Conservation (phyloP, 2,113 vertebrate genomes). For the Cercopithecus mona region DNA sequence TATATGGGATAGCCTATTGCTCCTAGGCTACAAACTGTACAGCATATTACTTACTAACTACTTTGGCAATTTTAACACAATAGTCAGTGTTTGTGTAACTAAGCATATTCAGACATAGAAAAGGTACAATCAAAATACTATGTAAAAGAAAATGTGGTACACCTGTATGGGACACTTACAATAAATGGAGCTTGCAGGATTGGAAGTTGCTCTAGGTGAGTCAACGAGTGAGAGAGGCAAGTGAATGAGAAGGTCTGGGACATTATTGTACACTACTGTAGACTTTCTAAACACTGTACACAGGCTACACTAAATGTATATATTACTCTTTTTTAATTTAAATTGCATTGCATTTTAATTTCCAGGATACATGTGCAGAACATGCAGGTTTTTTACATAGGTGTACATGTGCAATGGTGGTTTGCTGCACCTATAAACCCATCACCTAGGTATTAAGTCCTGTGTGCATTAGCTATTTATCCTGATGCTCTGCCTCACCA, state of each 20-base stretch:
- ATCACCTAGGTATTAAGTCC: too few relatives aligned
- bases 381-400: too few relatives aligned
- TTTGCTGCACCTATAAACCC: too few relatives aligned
- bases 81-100: not conserved
- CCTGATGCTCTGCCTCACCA: too few relatives aligned
- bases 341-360: too few relatives aligned
- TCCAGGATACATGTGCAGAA: too few relatives aligned
- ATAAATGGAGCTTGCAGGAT: not conserved
- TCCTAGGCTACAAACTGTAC: not conserved
- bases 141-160: not conserved
- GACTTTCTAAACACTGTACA: not conserved
- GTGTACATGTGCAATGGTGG: too few relatives aligned
- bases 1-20: not conserved
- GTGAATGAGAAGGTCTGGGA: not conserved
- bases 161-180: not conserved
- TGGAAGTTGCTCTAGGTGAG: not conserved
- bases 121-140: not conserved
- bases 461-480: too few relatives aligned
- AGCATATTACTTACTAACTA: not conserved
- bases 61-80: not conserved
- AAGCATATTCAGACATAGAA: not conserved
- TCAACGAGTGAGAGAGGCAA: not conserved
- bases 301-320: not conserved
- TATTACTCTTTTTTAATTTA: too few relatives aligned
- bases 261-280: not conserved